phyloP scores from a whole-genome alignment of 2,888 invertebrate genomes.

The Sesia bembeciformis region DNA sequence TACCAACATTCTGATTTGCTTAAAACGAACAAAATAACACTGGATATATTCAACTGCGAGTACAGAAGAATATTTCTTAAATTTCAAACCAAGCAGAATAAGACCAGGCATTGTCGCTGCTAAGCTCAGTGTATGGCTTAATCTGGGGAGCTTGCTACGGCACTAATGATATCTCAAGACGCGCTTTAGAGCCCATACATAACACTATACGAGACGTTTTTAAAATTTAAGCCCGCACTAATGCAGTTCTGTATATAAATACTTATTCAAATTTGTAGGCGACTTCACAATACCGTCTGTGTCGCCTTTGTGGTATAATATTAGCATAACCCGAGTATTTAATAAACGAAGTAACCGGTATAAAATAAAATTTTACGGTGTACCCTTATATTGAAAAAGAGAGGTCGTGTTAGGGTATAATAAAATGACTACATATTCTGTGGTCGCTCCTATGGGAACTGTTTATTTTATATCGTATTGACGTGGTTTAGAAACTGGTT shows the following conservation, averaged over 20 bases:
- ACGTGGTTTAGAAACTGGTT: slow-evolving; percentile 19
- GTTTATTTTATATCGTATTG: slow-evolving; percentile 35
- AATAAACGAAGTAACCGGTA: slow-evolving; percentile 64
- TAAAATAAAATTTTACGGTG: slow-evolving; percentile 65
- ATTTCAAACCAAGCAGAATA: slow-evolving; percentile 2
- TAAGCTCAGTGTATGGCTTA: slow-evolving; percentile 48
- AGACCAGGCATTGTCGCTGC: slow-evolving; percentile 36
- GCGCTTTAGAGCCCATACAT: slow-evolving; percentile 69
- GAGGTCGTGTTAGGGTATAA: slow-evolving; percentile 47
- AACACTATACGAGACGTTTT: slow-evolving; percentile 71
- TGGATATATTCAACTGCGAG: too few relatives aligned
- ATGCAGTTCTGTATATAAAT: slow-evolving; percentile 67
- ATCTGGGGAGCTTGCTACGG: slow-evolving; percentile 50
- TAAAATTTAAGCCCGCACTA: slow-evolving; percentile 70
- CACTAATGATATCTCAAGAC: slow-evolving; percentile 70
- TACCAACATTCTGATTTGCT: too few relatives aligned
- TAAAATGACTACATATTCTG: slow-evolving; percentile 48
- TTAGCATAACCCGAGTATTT: slow-evolving; percentile 65
- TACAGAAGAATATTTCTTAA: neutral
- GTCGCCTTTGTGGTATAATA: slow-evolving; percentile 53
- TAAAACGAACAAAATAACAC: too few relatives aligned
- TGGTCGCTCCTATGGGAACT: slow-evolving; percentile 35
- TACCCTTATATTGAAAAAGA: slow-evolving; percentile 61
- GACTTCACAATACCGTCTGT: slow-evolving; percentile 44
- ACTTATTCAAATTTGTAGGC: slow-evolving; percentile 70